Conservation (phyloP, 2,797 vertebrate species). For the Alca torda region DNA sequence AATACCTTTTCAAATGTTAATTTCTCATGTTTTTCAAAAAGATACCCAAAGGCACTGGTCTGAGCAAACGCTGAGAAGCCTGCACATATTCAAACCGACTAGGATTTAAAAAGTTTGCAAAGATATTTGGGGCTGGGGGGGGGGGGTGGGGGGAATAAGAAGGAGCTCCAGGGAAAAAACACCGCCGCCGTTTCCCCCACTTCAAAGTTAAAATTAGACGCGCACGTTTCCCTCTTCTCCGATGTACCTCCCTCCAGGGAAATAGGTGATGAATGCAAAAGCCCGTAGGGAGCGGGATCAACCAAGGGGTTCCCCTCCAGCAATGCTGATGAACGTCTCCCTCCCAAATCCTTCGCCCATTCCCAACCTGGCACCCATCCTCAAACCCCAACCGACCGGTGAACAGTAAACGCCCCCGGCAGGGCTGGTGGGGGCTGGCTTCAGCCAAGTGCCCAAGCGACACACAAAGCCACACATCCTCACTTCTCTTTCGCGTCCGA, state of each 20-base stretch:
- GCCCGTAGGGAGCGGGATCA: background rate
- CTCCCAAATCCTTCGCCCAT: background rate
- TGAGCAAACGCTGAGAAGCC: background rate
- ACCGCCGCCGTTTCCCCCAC: background rate
- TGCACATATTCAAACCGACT: background rate
- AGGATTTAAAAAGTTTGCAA: background rate
- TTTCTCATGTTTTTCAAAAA: slow-evolving; percentile 65
- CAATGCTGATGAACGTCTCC: background rate
- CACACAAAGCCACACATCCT: background rate
- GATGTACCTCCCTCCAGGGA: background rate
- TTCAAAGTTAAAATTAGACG: slow-evolving; percentile 33
- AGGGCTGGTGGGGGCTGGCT: background rate
- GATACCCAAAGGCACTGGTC: slow-evolving; percentile 52
- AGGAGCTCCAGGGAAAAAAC: background rate
- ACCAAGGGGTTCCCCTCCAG: background rate
- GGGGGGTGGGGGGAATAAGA: background rate
- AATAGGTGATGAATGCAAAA: background rate
- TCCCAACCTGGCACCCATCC: background rate
- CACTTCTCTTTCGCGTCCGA: background rate
- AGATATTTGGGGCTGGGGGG: background rate
- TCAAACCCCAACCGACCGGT: background rate
- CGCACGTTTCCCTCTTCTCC: background rate
- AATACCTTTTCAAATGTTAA: slow-evolving; percentile 71
- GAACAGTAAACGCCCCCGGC: background rate
- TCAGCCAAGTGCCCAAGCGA: background rate